Conservation (phyloP, 2,797 vertebrate genomes). For the Pangasius mekongensis region DNA sequence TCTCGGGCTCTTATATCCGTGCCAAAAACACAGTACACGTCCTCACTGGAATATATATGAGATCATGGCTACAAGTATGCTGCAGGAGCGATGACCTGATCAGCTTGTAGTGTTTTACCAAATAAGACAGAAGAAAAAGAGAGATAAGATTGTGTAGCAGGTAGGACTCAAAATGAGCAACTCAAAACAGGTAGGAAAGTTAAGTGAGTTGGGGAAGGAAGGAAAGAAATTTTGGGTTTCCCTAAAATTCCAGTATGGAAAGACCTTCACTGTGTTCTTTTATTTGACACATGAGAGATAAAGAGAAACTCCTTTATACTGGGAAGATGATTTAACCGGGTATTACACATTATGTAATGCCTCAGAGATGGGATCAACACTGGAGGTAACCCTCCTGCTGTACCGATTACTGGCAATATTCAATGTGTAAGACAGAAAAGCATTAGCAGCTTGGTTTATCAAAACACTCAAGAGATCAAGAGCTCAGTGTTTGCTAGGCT, state of each 20-base stretch:
- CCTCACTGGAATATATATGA: conserved; percentile 26
- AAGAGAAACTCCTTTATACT: background rate
- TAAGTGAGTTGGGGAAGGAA: background rate
- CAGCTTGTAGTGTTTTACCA: too few species aligned
- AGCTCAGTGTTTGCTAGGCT: background rate
- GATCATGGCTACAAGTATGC: conserved; percentile 11
- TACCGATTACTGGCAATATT: conserved; percentile 38
- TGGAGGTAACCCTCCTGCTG: conserved; percentile 8
- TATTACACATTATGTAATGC: conserved; percentile 33
- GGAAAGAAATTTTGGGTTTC: background rate
- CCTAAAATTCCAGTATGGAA: conserved; percentile 11
- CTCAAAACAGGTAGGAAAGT: too few species aligned
- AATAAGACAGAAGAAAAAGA: background rate
- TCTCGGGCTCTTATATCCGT: conserved; percentile 18
- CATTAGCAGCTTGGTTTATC: background rate
- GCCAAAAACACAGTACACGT: conserved; percentile 42
- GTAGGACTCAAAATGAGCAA: background rate
- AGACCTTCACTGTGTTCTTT: background rate
- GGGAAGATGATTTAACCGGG: background rate
- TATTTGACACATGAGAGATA: background rate
- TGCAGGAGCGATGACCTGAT: background rate
- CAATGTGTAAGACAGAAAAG: conserved; percentile 4
- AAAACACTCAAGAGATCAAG: background rate
- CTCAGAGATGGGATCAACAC: conserved; percentile 12
- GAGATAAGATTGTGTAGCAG: background rate